Percentiles rank a stretch among this genome's conserved stretches.
phyloP scores from a whole-genome alignment of 64 coral and sea anemone species.

The Dendrophyllia cribrosa region DNA sequence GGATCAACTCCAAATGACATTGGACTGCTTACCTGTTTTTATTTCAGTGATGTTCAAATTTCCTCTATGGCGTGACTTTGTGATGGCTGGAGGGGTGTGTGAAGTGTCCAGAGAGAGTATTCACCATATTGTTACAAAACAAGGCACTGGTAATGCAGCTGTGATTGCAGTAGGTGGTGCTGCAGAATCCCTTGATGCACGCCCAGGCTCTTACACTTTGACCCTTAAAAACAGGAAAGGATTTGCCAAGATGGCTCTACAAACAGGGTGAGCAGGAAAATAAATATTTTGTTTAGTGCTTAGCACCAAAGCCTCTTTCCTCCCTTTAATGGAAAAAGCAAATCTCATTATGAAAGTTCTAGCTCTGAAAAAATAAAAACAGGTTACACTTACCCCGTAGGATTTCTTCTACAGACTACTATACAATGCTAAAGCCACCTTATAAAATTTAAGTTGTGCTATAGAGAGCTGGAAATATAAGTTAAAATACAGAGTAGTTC shows the following conservation, averaged over 20 bases:
- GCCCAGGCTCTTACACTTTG: conserved; percentile 76
- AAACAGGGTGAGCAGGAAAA: conserved; percentile 63
- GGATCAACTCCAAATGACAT: too few species aligned
- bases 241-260: conserved; percentile 84
- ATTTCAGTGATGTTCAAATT: conserved; percentile 85
- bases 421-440: too few species aligned
- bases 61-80: conserved; percentile 78
- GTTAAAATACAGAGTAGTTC: too few species aligned
- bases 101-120: conserved; percentile 84
- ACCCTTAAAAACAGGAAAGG: conserved; percentile 86
- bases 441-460: too few species aligned
- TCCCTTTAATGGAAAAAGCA: background rate
- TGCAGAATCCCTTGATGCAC: conserved; percentile 86
- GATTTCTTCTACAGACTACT: too few species aligned
- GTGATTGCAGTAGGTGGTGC: conserved; percentile 85
- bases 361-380: too few species aligned
- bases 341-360: background rate
- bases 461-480: too few species aligned
- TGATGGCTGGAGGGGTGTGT: conserved; percentile 78
- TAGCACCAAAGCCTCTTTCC: background rate
- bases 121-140: conserved; percentile 42
- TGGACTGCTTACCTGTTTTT: background rate
- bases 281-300: background rate
- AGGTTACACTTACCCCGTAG: too few species aligned
- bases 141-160: conserved; percentile 78